A percentile compares a stretch with the other conserved stretches of the same genome.
phyloP scores from a whole-genome alignment of 2,797 vertebrate species.

The Intellagama lesueurii region DNA sequence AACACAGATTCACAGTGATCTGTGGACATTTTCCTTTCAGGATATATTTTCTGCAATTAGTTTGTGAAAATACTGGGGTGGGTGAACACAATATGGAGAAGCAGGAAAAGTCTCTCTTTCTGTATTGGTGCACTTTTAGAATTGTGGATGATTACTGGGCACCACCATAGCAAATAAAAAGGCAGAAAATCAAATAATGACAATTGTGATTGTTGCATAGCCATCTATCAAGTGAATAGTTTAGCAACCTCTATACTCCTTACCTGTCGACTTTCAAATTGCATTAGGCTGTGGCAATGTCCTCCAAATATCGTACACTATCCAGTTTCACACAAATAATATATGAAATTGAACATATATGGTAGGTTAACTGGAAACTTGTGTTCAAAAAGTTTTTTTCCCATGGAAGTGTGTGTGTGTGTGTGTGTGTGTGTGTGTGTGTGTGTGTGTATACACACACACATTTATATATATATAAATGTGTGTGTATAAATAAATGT shows the following conservation, averaged over 20 bases:
- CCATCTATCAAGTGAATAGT: background rate
- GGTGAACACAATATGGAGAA: background rate
- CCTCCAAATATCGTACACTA: background rate
- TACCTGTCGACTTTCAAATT: no score
- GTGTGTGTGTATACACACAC: no score
- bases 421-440: no score
- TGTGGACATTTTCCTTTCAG: constrained; percentile 46
- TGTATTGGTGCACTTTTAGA: background rate
- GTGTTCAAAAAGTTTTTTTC: no score
- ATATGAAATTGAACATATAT: background rate
- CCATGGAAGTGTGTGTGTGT: no score
- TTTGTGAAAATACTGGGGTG: background rate
- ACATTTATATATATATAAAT: no score
- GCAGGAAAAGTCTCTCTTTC: no score
- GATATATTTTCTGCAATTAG: constrained; percentile 31
- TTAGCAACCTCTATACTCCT: background rate
- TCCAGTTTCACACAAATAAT: background rate
- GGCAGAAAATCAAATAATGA: no score
- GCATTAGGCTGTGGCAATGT: no score
- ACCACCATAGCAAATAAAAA: background rate
- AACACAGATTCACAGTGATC: constrained; percentile 21
- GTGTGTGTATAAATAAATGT: no score
- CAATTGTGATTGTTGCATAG: background rate
- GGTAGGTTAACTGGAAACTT: background rate
- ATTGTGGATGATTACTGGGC: background rate